phyloP scores from a whole-genome alignment of 2,113 vertebrate species.

The Pseudolaguvia tuberculata region DNA sequence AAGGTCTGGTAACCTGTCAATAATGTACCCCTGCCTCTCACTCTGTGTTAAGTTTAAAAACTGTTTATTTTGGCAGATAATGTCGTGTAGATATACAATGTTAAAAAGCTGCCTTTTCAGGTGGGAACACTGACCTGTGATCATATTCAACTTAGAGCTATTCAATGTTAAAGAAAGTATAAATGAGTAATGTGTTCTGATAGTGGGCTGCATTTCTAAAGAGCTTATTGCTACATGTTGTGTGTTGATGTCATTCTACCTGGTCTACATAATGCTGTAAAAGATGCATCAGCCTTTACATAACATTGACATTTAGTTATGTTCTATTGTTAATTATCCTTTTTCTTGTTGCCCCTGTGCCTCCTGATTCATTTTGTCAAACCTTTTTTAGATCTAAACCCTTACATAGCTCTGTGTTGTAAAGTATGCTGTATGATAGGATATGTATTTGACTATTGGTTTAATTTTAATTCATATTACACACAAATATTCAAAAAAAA shows the following conservation, averaged over 20 bases:
- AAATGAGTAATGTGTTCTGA: slow-evolving; percentile 22
- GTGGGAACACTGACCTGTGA: neutral
- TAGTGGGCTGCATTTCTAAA: slow-evolving; percentile 10
- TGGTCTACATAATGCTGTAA: neutral
- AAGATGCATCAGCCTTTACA: neutral
- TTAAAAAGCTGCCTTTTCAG: neutral
- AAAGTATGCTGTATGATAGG: neutral
- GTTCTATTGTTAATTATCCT: neutral
- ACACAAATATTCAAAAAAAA: too few species aligned
- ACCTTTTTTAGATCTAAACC: neutral
- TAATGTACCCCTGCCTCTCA: too few species aligned
- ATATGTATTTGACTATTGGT: too few species aligned
- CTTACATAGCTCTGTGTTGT: neutral
- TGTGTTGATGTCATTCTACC: neutral
- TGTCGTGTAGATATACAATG: neutral
- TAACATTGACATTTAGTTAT: neutral
- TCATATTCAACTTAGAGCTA: neutral
- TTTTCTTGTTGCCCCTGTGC: neutral
- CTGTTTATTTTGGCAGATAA: neutral
- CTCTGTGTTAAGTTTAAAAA: too few species aligned
- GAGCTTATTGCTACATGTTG: neutral
- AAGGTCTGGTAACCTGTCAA: too few species aligned
- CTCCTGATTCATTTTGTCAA: neutral
- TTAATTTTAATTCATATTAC: too few species aligned
- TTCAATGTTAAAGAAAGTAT: neutral